A percentile compares a stretch with the other conserved stretches of the same genome.
Evolutionary conservation across 2,113 vertebrate genomes (phyloP).

Genomic region (Mustela lutreola): DNA sequence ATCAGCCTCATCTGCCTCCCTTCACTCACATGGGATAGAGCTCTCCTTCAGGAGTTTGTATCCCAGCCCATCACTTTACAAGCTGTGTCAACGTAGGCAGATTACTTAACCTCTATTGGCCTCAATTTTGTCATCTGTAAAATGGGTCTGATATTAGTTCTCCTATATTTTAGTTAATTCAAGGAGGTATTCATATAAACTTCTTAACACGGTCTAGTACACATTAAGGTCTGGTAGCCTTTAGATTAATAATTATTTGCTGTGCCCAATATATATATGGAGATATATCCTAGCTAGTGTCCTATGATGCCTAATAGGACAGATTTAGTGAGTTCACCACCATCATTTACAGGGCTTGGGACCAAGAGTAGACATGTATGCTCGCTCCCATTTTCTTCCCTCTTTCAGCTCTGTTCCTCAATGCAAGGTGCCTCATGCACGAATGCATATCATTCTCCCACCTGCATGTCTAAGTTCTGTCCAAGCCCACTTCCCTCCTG

Average conservation of each 20-base stretch:
- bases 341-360: not conserved
- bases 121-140: not conserved
- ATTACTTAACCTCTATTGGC: not conserved
- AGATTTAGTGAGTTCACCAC: not conserved
- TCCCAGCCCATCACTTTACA: not conserved
- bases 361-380: not conserved
- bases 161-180: not conserved
- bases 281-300: not conserved
- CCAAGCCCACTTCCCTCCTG: not conserved
- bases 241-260: not conserved
- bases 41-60: not conserved
- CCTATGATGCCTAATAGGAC: not conserved
- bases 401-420: not conserved
- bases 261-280: not conserved
- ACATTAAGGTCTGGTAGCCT: not conserved
- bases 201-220: not conserved
- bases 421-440: not conserved
- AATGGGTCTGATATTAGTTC: not conserved
- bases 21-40: not conserved
- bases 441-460: accelerated
- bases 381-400: not conserved
- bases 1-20: not conserved
- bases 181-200: not conserved
- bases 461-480: not conserved
- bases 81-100: not conserved